Evolutionary conservation across 1,140 invertebrate genomes (phyloP).

Genomic region (Drosophila orena): DNA sequence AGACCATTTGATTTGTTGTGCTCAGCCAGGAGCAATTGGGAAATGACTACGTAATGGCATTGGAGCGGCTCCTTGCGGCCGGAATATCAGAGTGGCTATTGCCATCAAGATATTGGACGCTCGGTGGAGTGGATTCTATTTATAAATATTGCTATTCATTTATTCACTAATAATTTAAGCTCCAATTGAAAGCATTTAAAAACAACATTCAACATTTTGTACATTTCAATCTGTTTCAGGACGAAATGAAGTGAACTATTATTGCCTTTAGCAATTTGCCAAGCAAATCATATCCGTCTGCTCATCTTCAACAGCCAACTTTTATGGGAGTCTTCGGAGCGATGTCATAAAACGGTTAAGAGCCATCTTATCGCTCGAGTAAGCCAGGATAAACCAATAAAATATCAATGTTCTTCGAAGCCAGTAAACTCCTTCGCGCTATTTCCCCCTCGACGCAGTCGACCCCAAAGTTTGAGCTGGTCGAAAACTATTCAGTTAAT

Average conservation of each 20-base stretch:
- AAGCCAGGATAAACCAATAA: slow-evolving; percentile 71
- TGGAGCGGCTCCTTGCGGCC: slow-evolving; percentile 10
- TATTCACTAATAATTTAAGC: too few relatives aligned
- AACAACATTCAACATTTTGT: too few relatives aligned
- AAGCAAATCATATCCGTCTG: slow-evolving; percentile 11
- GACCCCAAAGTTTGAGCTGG: slow-evolving; percentile 46
- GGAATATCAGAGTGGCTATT: slow-evolving; percentile 19
- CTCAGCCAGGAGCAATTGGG: slow-evolving; percentile 60
- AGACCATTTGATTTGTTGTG: slow-evolving; percentile 71
- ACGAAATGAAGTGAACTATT: neutral
- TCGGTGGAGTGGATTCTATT: neutral
- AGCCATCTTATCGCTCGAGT: slow-evolving; percentile 44
- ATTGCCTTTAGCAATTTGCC: slow-evolving; percentile 8
- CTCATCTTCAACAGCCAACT: slow-evolving; percentile 1
- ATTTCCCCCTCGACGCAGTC: neutral
- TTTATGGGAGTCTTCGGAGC: slow-evolving; percentile 30
- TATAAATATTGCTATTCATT: neutral
- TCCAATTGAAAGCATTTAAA: too few relatives aligned
- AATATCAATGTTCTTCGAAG: slow-evolving; percentile 66
- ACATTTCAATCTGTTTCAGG: too few relatives aligned
- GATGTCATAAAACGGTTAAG: slow-evolving; percentile 42
- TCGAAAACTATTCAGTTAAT: slow-evolving; percentile 77
- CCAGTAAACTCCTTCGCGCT: slow-evolving; percentile 13
- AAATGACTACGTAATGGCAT: slow-evolving; percentile 69
- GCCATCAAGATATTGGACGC: slow-evolving; percentile 3